These are phyloP conservation scores for Cephonodes hylas DNA, from an alignment of 2,888 invertebrate genomes.

Conservation along the genomic window DNA sequence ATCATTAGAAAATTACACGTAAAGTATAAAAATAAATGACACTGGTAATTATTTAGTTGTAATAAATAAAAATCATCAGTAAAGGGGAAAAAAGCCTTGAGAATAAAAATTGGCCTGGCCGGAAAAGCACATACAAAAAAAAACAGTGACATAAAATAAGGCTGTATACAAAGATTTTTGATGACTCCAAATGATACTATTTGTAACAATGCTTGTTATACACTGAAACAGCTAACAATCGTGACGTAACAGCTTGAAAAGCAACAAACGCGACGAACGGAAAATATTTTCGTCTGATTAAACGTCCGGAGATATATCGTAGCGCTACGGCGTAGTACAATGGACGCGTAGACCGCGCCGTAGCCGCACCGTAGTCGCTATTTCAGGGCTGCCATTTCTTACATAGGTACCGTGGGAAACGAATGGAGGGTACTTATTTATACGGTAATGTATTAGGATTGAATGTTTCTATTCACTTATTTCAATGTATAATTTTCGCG, in stretches of 20 bases:
- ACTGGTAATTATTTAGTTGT: too few species aligned
- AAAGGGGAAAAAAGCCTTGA: not conserved
- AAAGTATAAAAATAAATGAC: too few species aligned
- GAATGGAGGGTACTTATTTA: not conserved
- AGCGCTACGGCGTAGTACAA: conserved; percentile 52
- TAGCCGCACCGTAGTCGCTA: conserved; percentile 28
- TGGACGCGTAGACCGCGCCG: conserved; percentile 42
- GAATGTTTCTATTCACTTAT: too few species aligned
- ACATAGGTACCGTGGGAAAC: not conserved
- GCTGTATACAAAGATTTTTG: not conserved
- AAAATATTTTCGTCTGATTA: conserved; percentile 42
- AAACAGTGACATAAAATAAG: not conserved
- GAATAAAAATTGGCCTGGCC: not conserved
- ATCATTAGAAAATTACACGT: too few species aligned
- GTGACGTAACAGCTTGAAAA: conserved; percentile 20
- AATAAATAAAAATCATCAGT: too few species aligned
- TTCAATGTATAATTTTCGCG: too few species aligned
- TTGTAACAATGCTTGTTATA: not conserved
- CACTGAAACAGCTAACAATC: not conserved
- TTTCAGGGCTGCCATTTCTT: conserved; percentile 11
- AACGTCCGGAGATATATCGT: conserved; percentile 41
- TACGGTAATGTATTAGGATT: not conserved
- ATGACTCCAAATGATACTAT: conserved; percentile 13
- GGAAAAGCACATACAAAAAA: not conserved
- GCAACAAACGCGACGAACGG: conserved; percentile 21